A percentile compares a stretch with the other conserved stretches of the same genome.
Evolutionary conservation across 2,113 vertebrate genomes (phyloP).

Genomic region (Oxyruncus cristatus): DNA sequence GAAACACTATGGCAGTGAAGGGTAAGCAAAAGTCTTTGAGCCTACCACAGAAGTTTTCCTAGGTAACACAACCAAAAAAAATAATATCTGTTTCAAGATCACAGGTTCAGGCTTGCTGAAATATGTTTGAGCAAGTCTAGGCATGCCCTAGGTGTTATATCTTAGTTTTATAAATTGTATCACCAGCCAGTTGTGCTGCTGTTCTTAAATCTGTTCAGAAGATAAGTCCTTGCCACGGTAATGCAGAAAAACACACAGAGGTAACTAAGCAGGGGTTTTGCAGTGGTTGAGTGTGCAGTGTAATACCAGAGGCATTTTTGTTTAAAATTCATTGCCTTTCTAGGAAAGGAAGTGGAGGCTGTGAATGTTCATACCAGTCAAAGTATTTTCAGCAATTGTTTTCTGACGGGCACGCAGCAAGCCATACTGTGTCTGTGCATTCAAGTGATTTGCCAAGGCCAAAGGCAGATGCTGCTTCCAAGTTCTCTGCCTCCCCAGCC

Average conservation of each 20-base stretch:
- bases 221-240: background rate
- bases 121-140: background rate
- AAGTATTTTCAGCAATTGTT: background rate
- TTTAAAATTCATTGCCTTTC: background rate
- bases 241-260: background rate
- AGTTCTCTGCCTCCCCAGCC: background rate
- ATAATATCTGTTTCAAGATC: background rate
- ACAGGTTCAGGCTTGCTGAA: background rate
- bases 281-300: background rate
- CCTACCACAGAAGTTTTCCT: background rate
- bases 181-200: background rate
- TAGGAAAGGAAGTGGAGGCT: background rate
- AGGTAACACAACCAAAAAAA: background rate
- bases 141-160: background rate
- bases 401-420: background rate
- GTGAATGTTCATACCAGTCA: background rate
- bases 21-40: background rate
- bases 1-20: background rate
- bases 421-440: background rate
- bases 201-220: background rate
- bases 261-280: background rate
- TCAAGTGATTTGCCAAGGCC: background rate
- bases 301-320: background rate
- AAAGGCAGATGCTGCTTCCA: background rate
- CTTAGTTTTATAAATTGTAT: background rate